phyloP scores from a whole-genome alignment of 2,113 vertebrate genomes.

The Pteropus alecto region DNA sequence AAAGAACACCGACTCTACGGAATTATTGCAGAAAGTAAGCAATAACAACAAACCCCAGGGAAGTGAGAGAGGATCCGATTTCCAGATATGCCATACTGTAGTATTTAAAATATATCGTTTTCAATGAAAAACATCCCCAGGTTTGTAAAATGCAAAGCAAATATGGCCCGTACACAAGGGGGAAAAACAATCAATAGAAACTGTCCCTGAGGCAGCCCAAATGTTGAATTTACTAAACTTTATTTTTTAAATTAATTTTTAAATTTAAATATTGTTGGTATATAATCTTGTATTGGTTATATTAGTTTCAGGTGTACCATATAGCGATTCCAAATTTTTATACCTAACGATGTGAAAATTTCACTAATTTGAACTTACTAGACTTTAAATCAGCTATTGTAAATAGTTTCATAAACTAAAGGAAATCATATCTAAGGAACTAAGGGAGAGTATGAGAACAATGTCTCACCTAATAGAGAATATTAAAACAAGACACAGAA shows the following conservation, averaged over 20 bases:
- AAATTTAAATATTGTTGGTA: too few relatives aligned
- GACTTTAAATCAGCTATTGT: not conserved
- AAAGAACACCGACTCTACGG: slow-evolving; percentile 5
- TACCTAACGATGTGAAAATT: too few relatives aligned
- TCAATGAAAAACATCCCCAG: not conserved
- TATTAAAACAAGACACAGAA: not conserved
- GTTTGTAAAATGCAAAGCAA: not conserved
- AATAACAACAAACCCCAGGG: not conserved
- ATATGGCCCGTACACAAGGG: not conserved
- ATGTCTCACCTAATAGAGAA: not conserved
- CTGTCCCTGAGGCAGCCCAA: not conserved
- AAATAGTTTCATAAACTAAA: slow-evolving; percentile 35
- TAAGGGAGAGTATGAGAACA: not conserved
- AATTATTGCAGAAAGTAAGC: not conserved
- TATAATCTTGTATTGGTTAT: too few relatives aligned
- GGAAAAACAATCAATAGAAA: not conserved
- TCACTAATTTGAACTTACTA: not conserved
- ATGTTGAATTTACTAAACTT: not conserved
- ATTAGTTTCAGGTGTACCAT: too few relatives aligned
- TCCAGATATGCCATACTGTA: not conserved
- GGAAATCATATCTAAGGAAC: not conserved
- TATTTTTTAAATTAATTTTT: too few relatives aligned
- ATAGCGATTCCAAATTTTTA: too few relatives aligned
- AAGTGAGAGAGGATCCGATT: not conserved
- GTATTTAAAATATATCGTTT: slow-evolving; percentile 23